Evolutionary conservation across 30 jellyfish, hydroid and myxozoan species (phyloP), one percentile per base, ranked within the genome.

Genomic region (Aurelia coerulea): DNA sequence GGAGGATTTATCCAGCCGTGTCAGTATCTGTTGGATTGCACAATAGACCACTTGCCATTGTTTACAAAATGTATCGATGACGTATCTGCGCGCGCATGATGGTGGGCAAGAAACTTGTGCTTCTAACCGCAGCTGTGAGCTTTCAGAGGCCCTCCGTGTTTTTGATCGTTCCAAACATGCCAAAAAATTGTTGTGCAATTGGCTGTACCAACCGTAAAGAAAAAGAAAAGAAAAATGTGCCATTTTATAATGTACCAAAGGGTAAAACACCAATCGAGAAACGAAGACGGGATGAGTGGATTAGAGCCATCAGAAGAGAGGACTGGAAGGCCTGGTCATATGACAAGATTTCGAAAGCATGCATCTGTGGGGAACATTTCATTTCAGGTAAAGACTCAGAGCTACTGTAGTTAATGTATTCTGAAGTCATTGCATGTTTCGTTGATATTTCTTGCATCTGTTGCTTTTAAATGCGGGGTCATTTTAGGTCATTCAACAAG

Each of bases 171-270:
- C n/a, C 62, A 42, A 50, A 73, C 3, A 81, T 81, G 91, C 85
- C 84, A 32, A 59, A 69, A 53, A 81, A 85, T 81, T 81, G 91
- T 59, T 81, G 91, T 68, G 84, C 84, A 32, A 85, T 66, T 37
- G 81, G 80, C 2, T 81, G 84, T 67, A 19, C 80, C n/a, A 81
- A 81, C 46, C 78, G 74, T 19, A 46, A 37, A 53, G 73, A 49
- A 0, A 66, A 66, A 29, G 80, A 81, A 37, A 58, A 35, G 32
- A 68, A 81, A 33, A 4, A 41, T 68, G 72, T 81, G 14, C 54
- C 84, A 31, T 81, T 81, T 51, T 81, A 23, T 73, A 68, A 62
- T 49, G 35, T 81, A 12, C 91, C 91, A 17, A n/a, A 78, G 3
- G 74, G 84, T 13, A 68, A 52, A 81, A 81, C 91, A 19, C 91